Evolutionary conservation across 1,140 invertebrate species (phyloP).

Genomic region (Plutomurus gul): DNA sequence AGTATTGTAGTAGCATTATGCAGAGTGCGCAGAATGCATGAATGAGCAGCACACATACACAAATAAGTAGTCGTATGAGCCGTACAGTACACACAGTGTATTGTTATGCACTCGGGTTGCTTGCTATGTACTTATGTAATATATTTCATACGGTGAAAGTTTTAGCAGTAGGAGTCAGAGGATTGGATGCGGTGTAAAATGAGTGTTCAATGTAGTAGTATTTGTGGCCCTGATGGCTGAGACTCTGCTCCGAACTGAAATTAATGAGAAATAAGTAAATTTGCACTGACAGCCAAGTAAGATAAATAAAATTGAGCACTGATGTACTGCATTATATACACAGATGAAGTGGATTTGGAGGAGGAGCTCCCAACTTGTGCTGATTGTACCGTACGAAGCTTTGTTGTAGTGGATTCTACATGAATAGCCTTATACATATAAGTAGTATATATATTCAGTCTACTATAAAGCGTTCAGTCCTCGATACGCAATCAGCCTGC

Average conservation of each 20-base stretch:
- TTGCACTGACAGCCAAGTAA: slow-evolving; percentile 7
- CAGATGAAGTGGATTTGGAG: not conserved
- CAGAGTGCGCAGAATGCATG: not conserved
- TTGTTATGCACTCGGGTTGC: not conserved
- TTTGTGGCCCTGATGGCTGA: not conserved
- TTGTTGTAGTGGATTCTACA: not conserved
- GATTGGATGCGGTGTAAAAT: not conserved
- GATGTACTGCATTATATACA: too few species aligned
- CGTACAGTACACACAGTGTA: not conserved
- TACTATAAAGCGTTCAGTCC: not conserved
- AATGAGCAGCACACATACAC: too few species aligned
- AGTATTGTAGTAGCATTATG: not conserved
- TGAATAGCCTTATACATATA: not conserved
- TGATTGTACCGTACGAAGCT: too few species aligned
- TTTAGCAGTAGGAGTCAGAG: not conserved
- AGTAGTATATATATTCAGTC: not conserved
- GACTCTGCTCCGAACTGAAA: not conserved
- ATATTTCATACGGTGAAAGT: not conserved
- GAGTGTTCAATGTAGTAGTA: not conserved
- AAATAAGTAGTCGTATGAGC: too few species aligned
- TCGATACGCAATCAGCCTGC: not conserved
- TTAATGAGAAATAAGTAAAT: slow-evolving; percentile 30
- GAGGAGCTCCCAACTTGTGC: not conserved
- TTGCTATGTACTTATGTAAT: not conserved
- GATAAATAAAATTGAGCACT: slow-evolving; percentile 23